phyloP scores from a whole-genome alignment of 2,113 vertebrate genomes.

The Prionailurus viverrinus region DNA sequence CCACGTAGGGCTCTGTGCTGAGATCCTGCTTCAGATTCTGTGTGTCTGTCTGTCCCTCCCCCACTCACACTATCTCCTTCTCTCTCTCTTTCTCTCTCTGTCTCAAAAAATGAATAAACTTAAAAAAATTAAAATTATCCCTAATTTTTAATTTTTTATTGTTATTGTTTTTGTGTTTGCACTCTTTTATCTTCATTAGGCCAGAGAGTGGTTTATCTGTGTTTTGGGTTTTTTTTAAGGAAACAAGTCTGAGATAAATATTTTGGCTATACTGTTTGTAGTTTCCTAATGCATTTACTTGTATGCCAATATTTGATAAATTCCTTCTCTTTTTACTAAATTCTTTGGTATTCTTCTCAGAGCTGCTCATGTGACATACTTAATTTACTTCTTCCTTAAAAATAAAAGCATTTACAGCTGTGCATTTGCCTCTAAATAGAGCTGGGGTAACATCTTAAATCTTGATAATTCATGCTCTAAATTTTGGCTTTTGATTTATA shows the following conservation, averaged over 20 bases:
- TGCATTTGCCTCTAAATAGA: not conserved
- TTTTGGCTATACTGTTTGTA: not conserved
- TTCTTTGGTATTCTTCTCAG: not conserved
- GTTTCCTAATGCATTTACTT: not conserved
- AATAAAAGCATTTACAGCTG: not conserved
- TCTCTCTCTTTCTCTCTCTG: too few species aligned
- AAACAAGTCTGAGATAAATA: not conserved
- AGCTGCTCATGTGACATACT: not conserved
- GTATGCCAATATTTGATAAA: not conserved
- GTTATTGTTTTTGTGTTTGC: not conserved
- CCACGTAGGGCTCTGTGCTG: too few species aligned
- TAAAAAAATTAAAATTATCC: not conserved
- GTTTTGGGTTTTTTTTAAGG: not conserved
- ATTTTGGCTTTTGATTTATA: slow-evolving; percentile 4
- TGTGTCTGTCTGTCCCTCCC: too few species aligned
- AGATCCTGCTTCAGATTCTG: too few species aligned
- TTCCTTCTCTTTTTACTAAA: not conserved
- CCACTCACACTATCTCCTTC: too few species aligned
- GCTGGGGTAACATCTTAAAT: not conserved
- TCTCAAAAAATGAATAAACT: too few species aligned
- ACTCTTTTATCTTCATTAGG: not conserved
- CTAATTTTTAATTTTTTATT: not conserved
- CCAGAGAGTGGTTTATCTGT: not conserved
- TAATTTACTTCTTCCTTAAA: slow-evolving; percentile 4
- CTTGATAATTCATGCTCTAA: not conserved